phyloP scores from a whole-genome alignment of 2,888 invertebrate genomes.

The Drosophila histrio region DNA sequence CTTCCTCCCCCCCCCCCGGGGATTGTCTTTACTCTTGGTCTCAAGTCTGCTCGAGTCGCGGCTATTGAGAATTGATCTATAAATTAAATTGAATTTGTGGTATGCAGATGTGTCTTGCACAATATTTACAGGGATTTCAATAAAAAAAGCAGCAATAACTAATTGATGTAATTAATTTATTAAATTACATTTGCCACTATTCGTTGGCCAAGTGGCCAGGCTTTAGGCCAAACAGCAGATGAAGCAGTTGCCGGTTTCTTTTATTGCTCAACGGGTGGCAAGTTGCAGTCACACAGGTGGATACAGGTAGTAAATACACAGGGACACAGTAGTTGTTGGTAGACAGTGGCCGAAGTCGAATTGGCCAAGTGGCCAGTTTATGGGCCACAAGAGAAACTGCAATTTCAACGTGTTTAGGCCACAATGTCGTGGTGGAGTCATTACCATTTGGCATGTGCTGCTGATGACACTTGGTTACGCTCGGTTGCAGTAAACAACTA shows the following conservation, averaged over 20 bases:
- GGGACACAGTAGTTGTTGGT: constrained; percentile 16
- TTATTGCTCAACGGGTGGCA: constrained; percentile 39
- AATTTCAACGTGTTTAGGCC: constrained; percentile 32
- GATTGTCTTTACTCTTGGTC: not conserved
- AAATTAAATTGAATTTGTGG: constrained; percentile 41
- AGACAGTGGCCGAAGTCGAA: constrained; percentile 9
- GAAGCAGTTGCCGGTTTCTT: constrained; percentile 20
- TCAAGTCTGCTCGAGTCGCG: not conserved
- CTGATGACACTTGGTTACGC: constrained; percentile 14
- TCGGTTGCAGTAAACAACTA: not conserved
- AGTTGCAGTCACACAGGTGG: constrained; percentile 8
- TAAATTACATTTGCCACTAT: constrained; percentile 61
- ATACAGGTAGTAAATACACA: constrained; percentile 1
- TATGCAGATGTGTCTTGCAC: constrained; percentile 29
- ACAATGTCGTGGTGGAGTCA: constrained; percentile 15
- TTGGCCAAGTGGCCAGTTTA: constrained; percentile 34
- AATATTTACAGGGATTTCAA: constrained; percentile 64
- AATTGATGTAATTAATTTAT: constrained; percentile 75
- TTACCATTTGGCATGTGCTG: constrained; percentile 36
- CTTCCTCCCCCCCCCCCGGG: too few relatives aligned
- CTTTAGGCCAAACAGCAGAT: constrained; percentile 13
- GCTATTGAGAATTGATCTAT: constrained; percentile 38
- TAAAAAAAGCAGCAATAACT: constrained; percentile 60
- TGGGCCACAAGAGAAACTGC: constrained; percentile 44
- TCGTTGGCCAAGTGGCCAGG: constrained; percentile 10